Base-by-base conservation (phyloP, 2,113 vertebrate genomes). In the Bufo gargarizans region DNA sequence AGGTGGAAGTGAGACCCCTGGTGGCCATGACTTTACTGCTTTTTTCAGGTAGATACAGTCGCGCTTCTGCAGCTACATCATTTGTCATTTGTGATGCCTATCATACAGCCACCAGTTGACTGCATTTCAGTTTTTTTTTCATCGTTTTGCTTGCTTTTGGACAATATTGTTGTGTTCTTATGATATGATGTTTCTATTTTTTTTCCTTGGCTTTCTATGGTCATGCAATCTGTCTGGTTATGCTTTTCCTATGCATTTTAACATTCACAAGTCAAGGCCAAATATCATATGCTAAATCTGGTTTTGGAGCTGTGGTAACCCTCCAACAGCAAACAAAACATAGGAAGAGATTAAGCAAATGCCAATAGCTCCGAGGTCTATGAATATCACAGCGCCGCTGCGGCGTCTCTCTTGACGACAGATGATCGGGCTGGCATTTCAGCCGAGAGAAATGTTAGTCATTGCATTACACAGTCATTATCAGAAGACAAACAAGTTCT, bases 301-400 rank as follows among this genome's bases (percentile, higher is more conserved):
- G 53, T 76, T 86, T 61, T 49, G 43, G 22, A 59, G 43, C 47
- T 77, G 84, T 86, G 71, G 84, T 77, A 74, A 86, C 71, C 71
- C 59, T 86, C 58, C 84, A 77, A 76, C 20, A 77, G 56, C 71
- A 63, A 76, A 86, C 77, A 43, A 86, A 77, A 77, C 71, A 77
- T 86, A 77, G 58, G 84, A 74, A 86, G 53, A 45, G 50, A 85
- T 85, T 85, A 74, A 85, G 59, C 83, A 59, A 85, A 58, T 85
- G 67, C 69, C 83, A 85, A 45, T 74, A 72, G 83, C 83, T 76
- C 22, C 22, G 14, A 85, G 69, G 53, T 74, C 53, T 59, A 59
- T 45, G 50, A 58, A 65, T 74, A 45, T 74, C 33, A 45, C 53
- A 45, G 22, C 16, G 69, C 5, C 6, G 69, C 55, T 11, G 53